phyloP scores from a whole-genome alignment of 2,888 invertebrate genomes.

The Drepana falcataria region DNA sequence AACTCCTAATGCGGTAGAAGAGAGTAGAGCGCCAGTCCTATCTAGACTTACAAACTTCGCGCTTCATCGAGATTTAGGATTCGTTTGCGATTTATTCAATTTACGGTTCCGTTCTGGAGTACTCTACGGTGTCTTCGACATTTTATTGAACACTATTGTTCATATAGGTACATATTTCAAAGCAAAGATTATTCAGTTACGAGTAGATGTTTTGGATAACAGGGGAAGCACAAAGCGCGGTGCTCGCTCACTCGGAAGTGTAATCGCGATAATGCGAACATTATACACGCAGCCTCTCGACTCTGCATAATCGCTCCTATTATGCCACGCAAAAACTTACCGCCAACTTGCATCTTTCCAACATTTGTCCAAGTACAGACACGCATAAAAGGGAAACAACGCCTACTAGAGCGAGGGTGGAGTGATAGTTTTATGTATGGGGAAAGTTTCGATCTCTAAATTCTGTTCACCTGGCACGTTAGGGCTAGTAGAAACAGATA shows the following conservation, averaged over 20 bases:
- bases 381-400: slow-evolving; percentile 20
- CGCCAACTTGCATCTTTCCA: slow-evolving; percentile 59
- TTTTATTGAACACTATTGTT: too few species aligned
- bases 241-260: slow-evolving; percentile 60
- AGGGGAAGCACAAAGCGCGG: slow-evolving; percentile 26
- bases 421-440: background rate
- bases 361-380: slow-evolving; percentile 40
- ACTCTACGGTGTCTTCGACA: too few species aligned
- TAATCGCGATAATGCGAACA: slow-evolving; percentile 70
- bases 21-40: too few species aligned
- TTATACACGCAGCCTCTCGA: slow-evolving; percentile 69
- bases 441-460: background rate
- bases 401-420: background rate
- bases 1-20: too few species aligned
- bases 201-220: slow-evolving; percentile 10
- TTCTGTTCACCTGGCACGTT: background rate
- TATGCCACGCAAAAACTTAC: slow-evolving; percentile 64
- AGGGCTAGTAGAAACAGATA: background rate
- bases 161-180: too few species aligned
- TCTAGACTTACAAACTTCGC: too few species aligned
- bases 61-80: too few species aligned
- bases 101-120: too few species aligned
- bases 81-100: too few species aligned
- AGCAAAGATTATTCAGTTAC: background rate
- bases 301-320: slow-evolving; percentile 66